Evolutionary conservation across 2,797 vertebrate genomes (phyloP), one percentile per base, ranked within the genome.

Genomic region (Caiman crocodilus): DNA sequence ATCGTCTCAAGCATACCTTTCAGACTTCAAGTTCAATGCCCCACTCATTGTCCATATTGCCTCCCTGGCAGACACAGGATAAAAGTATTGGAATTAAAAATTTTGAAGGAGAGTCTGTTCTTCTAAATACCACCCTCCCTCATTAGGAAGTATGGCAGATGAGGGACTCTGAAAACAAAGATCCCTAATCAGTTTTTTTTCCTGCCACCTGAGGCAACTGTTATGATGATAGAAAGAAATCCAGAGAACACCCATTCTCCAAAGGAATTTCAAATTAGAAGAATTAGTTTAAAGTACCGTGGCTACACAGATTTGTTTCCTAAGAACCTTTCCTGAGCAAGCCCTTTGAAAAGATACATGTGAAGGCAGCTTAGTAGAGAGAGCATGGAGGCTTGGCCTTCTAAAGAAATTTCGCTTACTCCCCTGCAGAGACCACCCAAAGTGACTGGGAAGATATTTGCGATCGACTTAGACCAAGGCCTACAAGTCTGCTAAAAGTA

Each of bases 1-100:
- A 82, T 12, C 17, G 1, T 2, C 11, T 64, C 58, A 14, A 21
- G 0, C 0, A 32, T 74, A 79, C 7, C 59, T n/a, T 7, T 35
- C 28, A 55, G 18, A 58, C 26, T 86, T 88, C 60, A 28, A 73
- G 42, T n/a, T 63, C 42, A 4, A 2, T 69, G 28, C 14, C 57
- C 50, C 6, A 18, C 28, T 77, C 65, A 77, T 67, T 84, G 30
- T 20, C 11, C 11, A 4, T 8, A 4, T 13, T 6, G 67, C 32
- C 18, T 69, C 67, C 67, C 32, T 13, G 35, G 14, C 67, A 71
- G 18, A 21, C 8, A 4, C 23, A 35, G 14, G 69, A 26, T 23
- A 15, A 73, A 25, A 73, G 69, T 25, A 73, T 73, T 21, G 69
- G 14, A 73, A 23, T 42, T 21, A 25, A 73, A 25, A 50, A 25